A percentile compares a stretch with the other conserved stretches of the same genome.
phyloP scores from a whole-genome alignment of 2,797 vertebrate species.

The Huso huso region DNA sequence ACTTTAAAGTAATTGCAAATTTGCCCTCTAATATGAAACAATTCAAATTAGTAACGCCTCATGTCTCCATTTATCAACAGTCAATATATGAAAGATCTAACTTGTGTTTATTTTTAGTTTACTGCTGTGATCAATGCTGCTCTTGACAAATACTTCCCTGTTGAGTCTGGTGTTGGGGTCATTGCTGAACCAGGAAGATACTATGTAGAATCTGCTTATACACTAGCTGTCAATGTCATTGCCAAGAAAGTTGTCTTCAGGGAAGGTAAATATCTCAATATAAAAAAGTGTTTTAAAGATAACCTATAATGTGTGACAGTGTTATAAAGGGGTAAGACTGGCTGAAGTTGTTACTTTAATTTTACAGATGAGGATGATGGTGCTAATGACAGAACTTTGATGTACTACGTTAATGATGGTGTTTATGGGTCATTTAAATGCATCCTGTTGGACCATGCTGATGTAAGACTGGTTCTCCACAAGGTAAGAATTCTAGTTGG shows the following conservation, averaged over 20 bases:
- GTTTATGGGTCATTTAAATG: slow-evolving; percentile 97
- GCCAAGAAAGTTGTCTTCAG: slow-evolving; percentile 87
- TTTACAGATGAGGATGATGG: slow-evolving; percentile 78
- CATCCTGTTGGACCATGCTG: slow-evolving; percentile 88
- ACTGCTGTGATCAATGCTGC: slow-evolving; percentile 81
- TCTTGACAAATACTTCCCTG: slow-evolving; percentile 88
- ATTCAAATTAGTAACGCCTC: too few species aligned
- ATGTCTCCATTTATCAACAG: background rate
- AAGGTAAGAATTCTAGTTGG: slow-evolving; percentile 60
- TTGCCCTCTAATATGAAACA: too few species aligned
- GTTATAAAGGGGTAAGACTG: background rate
- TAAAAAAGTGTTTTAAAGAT: background rate
- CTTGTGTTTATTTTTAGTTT: slow-evolving; percentile 54
- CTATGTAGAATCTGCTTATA: slow-evolving; percentile 91
- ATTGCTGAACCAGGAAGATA: slow-evolving; percentile 92
- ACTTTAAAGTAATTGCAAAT: background rate
- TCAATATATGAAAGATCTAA: background rate
- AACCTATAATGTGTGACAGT: background rate
- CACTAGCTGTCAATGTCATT: slow-evolving; percentile 88
- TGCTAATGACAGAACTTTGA: slow-evolving; percentile 73
- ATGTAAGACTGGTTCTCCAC: slow-evolving; percentile 75
- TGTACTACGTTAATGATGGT: slow-evolving; percentile 97
- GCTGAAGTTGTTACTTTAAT: background rate
- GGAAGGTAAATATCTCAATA: slow-evolving; percentile 46
- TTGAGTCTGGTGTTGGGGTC: slow-evolving; percentile 68